Conservation (phyloP, 2,888 invertebrate species). For the Poecilobothrus nobilitatus region DNA sequence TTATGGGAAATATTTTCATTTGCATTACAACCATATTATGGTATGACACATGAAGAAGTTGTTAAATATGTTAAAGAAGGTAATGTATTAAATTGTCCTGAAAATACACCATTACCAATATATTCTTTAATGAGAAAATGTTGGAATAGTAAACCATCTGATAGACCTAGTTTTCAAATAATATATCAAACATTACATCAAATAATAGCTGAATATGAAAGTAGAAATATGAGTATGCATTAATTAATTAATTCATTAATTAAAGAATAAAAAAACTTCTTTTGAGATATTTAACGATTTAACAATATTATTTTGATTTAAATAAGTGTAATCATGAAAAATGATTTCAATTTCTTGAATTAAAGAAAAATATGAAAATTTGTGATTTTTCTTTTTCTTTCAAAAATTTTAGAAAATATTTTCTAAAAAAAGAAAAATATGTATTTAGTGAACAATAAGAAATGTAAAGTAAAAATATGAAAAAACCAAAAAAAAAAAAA, state of each 20-base stretch:
- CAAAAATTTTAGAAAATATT: no score
- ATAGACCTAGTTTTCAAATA: constrained; percentile 76
- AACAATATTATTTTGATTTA: no score
- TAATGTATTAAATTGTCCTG: constrained; percentile 81
- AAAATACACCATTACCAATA: constrained; percentile 75
- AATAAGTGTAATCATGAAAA: no score
- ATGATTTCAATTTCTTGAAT: no score
- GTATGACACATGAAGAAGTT: constrained; percentile 95
- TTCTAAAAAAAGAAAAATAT: no score
- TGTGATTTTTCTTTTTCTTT: no score
- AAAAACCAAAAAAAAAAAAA: no score
- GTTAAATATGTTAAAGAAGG: constrained; percentile 91
- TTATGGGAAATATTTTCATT: constrained; percentile 96
- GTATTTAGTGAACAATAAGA: no score
- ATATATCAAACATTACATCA: constrained; percentile 72
- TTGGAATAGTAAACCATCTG: constrained; percentile 80
- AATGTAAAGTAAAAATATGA: no score
- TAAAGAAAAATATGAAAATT: no score
- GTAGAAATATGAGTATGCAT: constrained; percentile 32
- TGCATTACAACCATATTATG: constrained; percentile 93
- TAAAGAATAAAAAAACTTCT: no score
- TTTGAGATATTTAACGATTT: no score
- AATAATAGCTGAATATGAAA: constrained; percentile 46
- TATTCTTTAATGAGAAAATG: constrained; percentile 91
- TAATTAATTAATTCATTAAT: neutral